Conservation (phyloP, 2,797 vertebrate species). For the Novumbra hubbsi region DNA sequence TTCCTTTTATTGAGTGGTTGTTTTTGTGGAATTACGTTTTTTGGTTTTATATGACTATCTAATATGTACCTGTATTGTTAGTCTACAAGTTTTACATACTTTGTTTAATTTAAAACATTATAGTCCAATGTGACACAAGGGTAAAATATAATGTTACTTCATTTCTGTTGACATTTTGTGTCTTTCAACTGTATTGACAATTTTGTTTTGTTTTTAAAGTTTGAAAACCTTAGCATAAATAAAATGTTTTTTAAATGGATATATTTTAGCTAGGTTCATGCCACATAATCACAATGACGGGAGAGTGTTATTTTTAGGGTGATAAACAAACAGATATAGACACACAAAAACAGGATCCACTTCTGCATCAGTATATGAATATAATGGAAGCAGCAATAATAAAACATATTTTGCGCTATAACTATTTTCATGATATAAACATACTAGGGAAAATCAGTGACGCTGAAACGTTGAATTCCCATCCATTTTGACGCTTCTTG, state of each 20-base stretch:
- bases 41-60: neutral
- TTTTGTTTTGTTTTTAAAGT: neutral
- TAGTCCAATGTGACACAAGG: neutral
- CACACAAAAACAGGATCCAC: constrained; percentile 9
- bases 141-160: neutral
- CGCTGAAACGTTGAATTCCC: constrained; percentile 53
- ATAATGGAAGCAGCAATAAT: constrained; percentile 26
- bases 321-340: constrained; percentile 17
- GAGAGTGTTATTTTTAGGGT: constrained; percentile 27
- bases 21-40: neutral
- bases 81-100: neutral
- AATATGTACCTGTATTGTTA: neutral
- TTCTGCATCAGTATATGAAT: neutral
- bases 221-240: constrained; percentile 30
- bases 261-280: constrained; percentile 25
- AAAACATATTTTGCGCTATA: constrained; percentile 20
- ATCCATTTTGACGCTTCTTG: constrained; percentile 47
- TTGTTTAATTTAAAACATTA: neutral
- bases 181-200: neutral
- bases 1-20: neutral
- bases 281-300: constrained; percentile 27
- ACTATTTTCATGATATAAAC: constrained; percentile 27
- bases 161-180: neutral
- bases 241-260: constrained; percentile 27
- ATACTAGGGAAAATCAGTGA: constrained; percentile 42